Percentiles rank a stretch among this genome's conserved stretches.
These are phyloP conservation scores for Papilio aristodemus DNA, from an alignment of 1,140 invertebrate genomes.

Conservation along the genomic window DNA sequence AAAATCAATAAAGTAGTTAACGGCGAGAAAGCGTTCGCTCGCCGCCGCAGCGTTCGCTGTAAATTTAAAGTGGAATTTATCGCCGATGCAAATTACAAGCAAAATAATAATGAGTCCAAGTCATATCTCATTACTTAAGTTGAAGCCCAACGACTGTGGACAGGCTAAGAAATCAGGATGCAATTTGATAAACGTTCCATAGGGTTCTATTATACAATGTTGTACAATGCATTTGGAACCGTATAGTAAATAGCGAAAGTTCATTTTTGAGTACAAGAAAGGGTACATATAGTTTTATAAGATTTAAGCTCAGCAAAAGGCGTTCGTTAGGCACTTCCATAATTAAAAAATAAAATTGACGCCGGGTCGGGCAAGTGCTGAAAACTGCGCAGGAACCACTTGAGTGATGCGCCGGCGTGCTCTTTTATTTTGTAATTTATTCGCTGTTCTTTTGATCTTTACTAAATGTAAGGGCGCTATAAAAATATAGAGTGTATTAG, in stretches of 20 bases:
- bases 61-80: constrained; percentile 45
- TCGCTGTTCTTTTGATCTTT: constrained; percentile 30
- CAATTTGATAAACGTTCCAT: constrained; percentile 42
- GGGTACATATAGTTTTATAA: constrained; percentile 34
- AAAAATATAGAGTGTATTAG: background rate
- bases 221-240: constrained; percentile 32
- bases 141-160: constrained; percentile 67
- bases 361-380: constrained; percentile 57
- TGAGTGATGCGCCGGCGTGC: constrained; percentile 49
- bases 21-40: constrained; percentile 30
- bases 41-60: constrained; percentile 52
- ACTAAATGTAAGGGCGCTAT: background rate
- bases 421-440: constrained; percentile 36
- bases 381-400: constrained; percentile 58
- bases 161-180: constrained; percentile 60
- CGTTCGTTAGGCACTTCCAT: constrained; percentile 74
- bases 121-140: constrained; percentile 76
- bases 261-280: constrained; percentile 31
- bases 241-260: constrained; percentile 32
- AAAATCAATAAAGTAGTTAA: constrained; percentile 31
- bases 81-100: constrained; percentile 56
- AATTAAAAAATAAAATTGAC: constrained; percentile 79
- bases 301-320: constrained; percentile 43
- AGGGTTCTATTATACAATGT: constrained; percentile 35
- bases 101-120: constrained; percentile 72